Evolutionary conservation across 2,113 vertebrate species (phyloP).

Genomic region (Indicator maculatus): DNA sequence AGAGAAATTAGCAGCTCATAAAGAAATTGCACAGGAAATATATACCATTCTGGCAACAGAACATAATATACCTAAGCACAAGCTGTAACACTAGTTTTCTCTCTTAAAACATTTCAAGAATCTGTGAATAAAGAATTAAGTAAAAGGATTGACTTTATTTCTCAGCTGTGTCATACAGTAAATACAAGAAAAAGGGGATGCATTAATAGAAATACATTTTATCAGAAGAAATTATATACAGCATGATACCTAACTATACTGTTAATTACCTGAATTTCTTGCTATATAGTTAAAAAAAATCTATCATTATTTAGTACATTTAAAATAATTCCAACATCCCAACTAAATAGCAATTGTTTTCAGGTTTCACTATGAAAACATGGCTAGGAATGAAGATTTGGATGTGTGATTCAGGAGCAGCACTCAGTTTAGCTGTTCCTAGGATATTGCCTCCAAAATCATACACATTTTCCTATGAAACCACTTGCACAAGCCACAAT

Average conservation of each 20-base stretch:
- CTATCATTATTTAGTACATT: neutral
- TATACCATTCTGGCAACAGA: neutral
- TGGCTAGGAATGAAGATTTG: neutral
- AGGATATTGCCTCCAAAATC: neutral
- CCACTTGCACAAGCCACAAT: neutral
- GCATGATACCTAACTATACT: neutral
- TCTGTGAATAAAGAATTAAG: neutral
- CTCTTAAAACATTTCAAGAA: neutral
- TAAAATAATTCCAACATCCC: neutral
- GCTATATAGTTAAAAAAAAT: neutral
- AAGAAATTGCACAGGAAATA: neutral
- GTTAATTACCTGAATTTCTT: neutral
- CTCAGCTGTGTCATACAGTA: neutral
- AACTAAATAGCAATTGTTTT: neutral
- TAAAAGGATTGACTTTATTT: constrained; percentile 28
- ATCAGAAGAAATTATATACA: neutral
- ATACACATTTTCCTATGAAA: neutral
- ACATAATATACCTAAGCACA: neutral
- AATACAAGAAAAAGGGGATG: neutral
- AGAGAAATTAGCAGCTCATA: neutral
- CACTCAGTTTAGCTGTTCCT: neutral
- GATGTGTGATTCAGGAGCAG: neutral
- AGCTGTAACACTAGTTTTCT: neutral
- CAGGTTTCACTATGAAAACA: neutral
- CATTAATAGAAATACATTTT: neutral